Conservation (phyloP, 2,888 invertebrate genomes). For the Tricholauxania praeusta region DNA sequence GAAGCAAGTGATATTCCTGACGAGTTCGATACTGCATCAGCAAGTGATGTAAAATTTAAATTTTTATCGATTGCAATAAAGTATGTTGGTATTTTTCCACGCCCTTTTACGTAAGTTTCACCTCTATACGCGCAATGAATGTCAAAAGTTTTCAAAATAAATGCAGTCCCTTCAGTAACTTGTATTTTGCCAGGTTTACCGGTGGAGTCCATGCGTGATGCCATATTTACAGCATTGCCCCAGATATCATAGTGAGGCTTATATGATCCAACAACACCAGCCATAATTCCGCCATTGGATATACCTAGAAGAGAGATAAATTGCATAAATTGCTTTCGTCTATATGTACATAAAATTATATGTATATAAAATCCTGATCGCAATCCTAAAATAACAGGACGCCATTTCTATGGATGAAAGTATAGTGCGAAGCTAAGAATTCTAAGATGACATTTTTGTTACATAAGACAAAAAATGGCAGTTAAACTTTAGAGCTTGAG, state of each 20-base stretch:
- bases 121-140: conserved; percentile 79
- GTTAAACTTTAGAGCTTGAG: too few relatives aligned
- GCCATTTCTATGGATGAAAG: too few relatives aligned
- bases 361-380: too few relatives aligned
- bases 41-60: conserved; percentile 57
- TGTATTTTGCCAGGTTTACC: conserved; percentile 85
- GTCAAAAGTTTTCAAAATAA: conserved; percentile 76
- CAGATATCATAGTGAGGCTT: conserved; percentile 97
- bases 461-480: too few relatives aligned
- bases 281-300: conserved; percentile 90
- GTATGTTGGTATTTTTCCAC: conserved; percentile 76
- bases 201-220: conserved; percentile 95
- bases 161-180: conserved; percentile 80
- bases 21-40: too few relatives aligned
- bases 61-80: conserved; percentile 77
- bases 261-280: conserved; percentile 93
- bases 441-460: too few relatives aligned
- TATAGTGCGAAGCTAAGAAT: too few relatives aligned
- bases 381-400: too few relatives aligned
- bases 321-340: too few relatives aligned
- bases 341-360: too few relatives aligned
- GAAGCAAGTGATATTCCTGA: too few relatives aligned
- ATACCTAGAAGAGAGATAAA: conserved; percentile 73
- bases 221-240: conserved; percentile 97
- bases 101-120: conserved; percentile 79